Evolutionary conservation across 1,140 invertebrate species (phyloP), one percentile per base, ranked within the genome.

Genomic region (Tetranychus urticae): DNA sequence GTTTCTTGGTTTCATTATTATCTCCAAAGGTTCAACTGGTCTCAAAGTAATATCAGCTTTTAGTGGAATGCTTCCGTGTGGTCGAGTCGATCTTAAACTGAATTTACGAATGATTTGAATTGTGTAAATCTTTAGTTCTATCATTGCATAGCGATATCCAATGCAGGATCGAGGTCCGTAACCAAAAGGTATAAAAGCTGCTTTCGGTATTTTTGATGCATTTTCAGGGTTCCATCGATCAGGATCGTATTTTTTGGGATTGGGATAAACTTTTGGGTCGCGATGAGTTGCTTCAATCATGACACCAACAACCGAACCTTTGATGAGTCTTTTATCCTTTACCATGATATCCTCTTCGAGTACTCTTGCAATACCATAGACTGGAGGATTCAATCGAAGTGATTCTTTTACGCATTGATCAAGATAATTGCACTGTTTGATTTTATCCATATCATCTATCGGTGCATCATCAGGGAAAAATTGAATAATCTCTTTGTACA

Each of bases 241-340:
- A 0, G 81, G 81, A 66, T 78, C 72, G 65, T 82, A 83, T 64
- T 70, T 70, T 23, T 23, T 23, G 23, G 23, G 23, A 23, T 23
- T 23, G 23, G 23, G 23, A 23, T 23, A 23, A 23, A 2, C 78
- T 67, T 33, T 66, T 2, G 75, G 71, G 71, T 81, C 76, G 10
- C 74, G 73, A 62, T 86, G 83, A 46, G 86, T 71, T 2, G 76
- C 77, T 46, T 78, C 71, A 1, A 78, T 71, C 0, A 80, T 76
- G 36, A 86, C 75, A n/a, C 78, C 69, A 1, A 85, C 69, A 2
- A 74, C 65, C 0, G 74, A 81, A 1, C 78, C 82, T 69, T 75
- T 75, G 4, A 33, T 3, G 64, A 3, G 70, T 74, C 8, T 71
- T 72, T 0, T 76, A 77, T 4, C 81, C 67, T 37, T 71, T 69